Evolutionary conservation across 2,113 vertebrate genomes (phyloP).

Genomic region (Megaleporinus macrocephalus): DNA sequence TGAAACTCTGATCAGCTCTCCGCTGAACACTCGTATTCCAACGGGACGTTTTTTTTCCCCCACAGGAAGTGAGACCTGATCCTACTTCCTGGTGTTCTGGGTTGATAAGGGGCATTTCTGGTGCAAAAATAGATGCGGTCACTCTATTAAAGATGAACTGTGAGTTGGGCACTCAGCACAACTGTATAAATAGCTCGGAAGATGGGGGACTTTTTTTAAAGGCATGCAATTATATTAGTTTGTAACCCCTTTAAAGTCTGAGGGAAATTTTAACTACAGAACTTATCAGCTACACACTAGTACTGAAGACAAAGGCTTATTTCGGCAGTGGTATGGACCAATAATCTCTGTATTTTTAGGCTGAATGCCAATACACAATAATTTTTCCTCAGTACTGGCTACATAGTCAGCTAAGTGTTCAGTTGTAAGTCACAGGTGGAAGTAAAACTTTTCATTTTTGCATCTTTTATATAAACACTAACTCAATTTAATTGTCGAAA

Average conservation of each 20-base stretch:
- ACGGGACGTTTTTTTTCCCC: not conserved
- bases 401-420: too few species aligned
- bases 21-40: not conserved
- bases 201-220: not conserved
- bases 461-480: too few species aligned
- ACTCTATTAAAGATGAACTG: conserved; percentile 2
- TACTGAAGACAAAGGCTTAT: too few species aligned
- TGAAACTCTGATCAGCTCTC: not conserved
- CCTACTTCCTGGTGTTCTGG: conserved; percentile 28
- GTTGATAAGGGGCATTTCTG: conserved; percentile 26
- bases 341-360: too few species aligned
- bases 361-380: too few species aligned
- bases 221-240: not conserved
- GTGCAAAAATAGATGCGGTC: not conserved
- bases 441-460: too few species aligned
- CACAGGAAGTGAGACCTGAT: conserved; percentile 39
- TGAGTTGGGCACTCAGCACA: not conserved
- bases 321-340: too few species aligned
- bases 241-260: not conserved
- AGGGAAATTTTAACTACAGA: too few species aligned
- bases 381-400: too few species aligned
- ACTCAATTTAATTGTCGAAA: too few species aligned
- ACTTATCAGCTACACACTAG: too few species aligned
- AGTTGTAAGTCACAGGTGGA: too few species aligned
- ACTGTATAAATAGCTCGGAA: not conserved